A percentile compares a stretch with the other conserved stretches of the same genome.
Conservation (phyloP, 2,888 invertebrate genomes). For the Eupithecia exiguata region DNA sequence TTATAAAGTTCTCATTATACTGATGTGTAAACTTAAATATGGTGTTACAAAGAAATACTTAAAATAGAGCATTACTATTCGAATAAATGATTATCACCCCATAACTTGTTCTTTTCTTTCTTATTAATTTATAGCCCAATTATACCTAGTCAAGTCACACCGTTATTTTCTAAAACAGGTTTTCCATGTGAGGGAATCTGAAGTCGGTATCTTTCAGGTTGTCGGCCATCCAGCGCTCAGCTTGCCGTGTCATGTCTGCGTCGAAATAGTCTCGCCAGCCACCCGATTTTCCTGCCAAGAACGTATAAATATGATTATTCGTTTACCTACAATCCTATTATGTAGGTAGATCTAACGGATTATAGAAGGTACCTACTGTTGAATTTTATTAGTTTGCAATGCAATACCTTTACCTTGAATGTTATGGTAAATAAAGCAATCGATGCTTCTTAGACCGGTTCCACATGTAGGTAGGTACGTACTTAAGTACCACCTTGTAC, state of each 20-base stretch:
- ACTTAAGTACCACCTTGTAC: not conserved
- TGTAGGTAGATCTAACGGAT: not conserved
- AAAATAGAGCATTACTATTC: slow-evolving; percentile 80
- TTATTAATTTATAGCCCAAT: slow-evolving; percentile 18
- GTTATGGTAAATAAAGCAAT: not conserved
- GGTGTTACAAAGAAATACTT: slow-evolving; percentile 82
- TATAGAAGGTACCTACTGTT: not conserved
- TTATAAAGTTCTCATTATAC: slow-evolving; percentile 65
- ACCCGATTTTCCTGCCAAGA: slow-evolving; percentile 83
- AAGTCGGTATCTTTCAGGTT: slow-evolving; percentile 85
- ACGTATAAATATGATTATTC: not conserved
- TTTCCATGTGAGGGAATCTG: slow-evolving; percentile 77
- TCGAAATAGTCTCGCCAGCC: slow-evolving; percentile 90
- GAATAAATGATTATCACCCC: slow-evolving; percentile 81
- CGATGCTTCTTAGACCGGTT: not conserved
- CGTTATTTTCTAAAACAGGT: slow-evolving; percentile 19
- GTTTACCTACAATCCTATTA: not conserved
- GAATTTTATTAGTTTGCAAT: not conserved
- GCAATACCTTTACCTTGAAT: not conserved
- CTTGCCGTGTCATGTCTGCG: slow-evolving; percentile 85
- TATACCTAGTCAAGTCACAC: not conserved
- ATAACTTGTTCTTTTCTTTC: slow-evolving; percentile 60
- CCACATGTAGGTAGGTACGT: not conserved
- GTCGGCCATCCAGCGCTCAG: slow-evolving; percentile 88
- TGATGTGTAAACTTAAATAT: slow-evolving; percentile 79